Evolutionary conservation across 1,140 invertebrate genomes (phyloP), one percentile per base, ranked within the genome.

Genomic region (Littorina saxatilis): DNA sequence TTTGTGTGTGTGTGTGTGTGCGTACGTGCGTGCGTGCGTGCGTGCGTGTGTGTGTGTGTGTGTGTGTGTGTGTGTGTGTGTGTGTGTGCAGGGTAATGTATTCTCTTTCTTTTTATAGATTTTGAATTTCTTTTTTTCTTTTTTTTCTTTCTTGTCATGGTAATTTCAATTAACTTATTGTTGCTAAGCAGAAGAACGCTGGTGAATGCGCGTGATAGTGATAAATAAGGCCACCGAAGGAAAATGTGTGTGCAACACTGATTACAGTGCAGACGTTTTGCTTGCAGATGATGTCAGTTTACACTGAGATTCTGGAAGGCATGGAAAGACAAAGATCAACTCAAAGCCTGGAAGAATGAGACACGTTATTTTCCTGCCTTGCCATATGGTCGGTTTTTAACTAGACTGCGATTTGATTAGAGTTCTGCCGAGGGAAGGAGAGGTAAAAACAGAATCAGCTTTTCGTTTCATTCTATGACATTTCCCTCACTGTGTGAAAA

Each of bases 221-320:
- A n/a, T n/a, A n/a, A n/a, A n/a, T n/a, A n/a, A n/a, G n/a, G n/a
- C n/a, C n/a, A n/a, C n/a, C n/a, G n/a, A n/a, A n/a, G n/a, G n/a
- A n/a, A n/a, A n/a, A n/a, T n/a, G n/a, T n/a, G n/a, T n/a, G n/a
- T n/a, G n/a, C n/a, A n/a, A n/a, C n/a, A n/a, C n/a, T n/a, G n/a
- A n/a, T n/a, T n/a, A n/a, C n/a, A n/a, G n/a, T n/a, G n/a, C n/a
- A n/a, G n/a, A 13, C n/a, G 9, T 58, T 20, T 17, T 68, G 13
- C 2, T 73, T 73, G 70, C 70, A 73, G 70, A 73, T 73, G 70
- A 73, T 73, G 70, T 39, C 70, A 13, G 70, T 73, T 4, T 73
- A 73, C 43, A 52, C 70, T 5, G 70, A 73, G 29, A 73, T 73
- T 32, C 70, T 73, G 23, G 70, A 73, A 17, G 70, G 70, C 4